A percentile compares a stretch with the other conserved stretches of the same genome.
phyloP scores from a whole-genome alignment of 2,888 invertebrate species.

The Apomyelois bistriatella region DNA sequence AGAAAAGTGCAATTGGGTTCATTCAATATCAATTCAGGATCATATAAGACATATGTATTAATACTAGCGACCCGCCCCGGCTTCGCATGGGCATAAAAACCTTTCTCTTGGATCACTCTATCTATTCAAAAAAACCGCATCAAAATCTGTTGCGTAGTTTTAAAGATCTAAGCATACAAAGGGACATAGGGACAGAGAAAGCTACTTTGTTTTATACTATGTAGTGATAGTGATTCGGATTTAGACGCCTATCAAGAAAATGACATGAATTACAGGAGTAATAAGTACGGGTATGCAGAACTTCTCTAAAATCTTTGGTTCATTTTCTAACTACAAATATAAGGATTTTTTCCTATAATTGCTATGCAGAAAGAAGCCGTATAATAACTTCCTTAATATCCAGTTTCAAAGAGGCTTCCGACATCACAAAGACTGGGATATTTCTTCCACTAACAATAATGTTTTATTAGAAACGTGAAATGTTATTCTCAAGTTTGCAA shows the following conservation, averaged over 20 bases:
- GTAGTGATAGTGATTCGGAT: too few relatives aligned
- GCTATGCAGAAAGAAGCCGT: neutral
- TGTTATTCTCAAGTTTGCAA: slow-evolving; percentile 4
- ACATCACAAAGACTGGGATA: neutral
- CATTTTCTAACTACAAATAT: neutral
- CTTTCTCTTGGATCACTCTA: too few relatives aligned
- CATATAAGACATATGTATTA: neutral
- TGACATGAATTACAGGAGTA: slow-evolving; percentile 19
- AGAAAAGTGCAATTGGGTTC: neutral
- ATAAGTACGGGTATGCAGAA: slow-evolving; percentile 5
- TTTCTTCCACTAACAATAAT: neutral
- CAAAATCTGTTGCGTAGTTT: too few relatives aligned
- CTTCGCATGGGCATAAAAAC: too few relatives aligned
- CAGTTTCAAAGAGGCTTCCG: neutral
- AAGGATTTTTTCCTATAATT: too few relatives aligned
- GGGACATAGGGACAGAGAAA: too few relatives aligned
- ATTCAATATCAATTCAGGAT: slow-evolving; percentile 8
- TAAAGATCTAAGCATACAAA: too few relatives aligned
- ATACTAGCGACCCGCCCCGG: too few relatives aligned
- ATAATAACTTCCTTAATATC: slow-evolving; percentile 2
- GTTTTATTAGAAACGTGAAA: slow-evolving; percentile 3
- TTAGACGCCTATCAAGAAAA: slow-evolving; percentile 22
- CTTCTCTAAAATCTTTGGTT: neutral
- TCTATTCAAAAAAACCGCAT: too few relatives aligned
- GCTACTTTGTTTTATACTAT: too few relatives aligned